Evolutionary conservation across 1,140 invertebrate genomes (phyloP).

Genomic region (Anastatus disparis): DNA sequence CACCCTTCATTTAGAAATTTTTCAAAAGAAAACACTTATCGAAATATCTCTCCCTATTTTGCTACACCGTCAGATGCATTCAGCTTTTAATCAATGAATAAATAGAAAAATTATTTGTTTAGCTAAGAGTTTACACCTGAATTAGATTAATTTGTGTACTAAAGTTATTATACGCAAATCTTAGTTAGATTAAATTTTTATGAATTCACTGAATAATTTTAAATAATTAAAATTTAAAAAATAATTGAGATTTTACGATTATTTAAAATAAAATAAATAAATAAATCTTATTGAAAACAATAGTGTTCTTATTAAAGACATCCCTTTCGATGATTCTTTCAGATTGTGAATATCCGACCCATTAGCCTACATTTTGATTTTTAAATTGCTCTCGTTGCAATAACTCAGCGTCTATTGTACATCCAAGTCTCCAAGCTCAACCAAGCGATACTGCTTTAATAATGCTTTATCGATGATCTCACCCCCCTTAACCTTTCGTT

Average conservation of each 20-base stretch:
- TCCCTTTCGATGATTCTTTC: no score
- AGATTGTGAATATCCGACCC: background rate
- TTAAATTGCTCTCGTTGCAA: background rate
- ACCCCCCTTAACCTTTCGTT: background rate
- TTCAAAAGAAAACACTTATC: slow-evolving; percentile 12
- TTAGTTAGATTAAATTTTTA: no score
- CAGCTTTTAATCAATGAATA: background rate
- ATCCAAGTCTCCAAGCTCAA: background rate
- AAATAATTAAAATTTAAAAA: no score
- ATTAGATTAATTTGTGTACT: no score
- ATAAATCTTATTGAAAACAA: slow-evolving; percentile 6
- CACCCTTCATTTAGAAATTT: background rate
- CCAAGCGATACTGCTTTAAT: background rate
- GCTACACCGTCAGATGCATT: background rate
- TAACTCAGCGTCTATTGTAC: slow-evolving; percentile 24
- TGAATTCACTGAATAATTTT: no score
- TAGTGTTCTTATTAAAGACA: slow-evolving; percentile 8
- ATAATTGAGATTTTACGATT: no score
- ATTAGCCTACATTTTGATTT: slow-evolving; percentile 22
- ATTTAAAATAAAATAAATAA: no score
- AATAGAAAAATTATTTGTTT: slow-evolving; percentile 4
- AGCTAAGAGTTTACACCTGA: no score
- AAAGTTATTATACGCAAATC: no score
- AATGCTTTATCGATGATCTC: background rate
- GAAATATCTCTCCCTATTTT: slow-evolving; percentile 5